Percentiles rank a stretch among this genome's conserved stretches.
phyloP scores from a whole-genome alignment of 2,113 vertebrate species.

The Saccopteryx leptura region DNA sequence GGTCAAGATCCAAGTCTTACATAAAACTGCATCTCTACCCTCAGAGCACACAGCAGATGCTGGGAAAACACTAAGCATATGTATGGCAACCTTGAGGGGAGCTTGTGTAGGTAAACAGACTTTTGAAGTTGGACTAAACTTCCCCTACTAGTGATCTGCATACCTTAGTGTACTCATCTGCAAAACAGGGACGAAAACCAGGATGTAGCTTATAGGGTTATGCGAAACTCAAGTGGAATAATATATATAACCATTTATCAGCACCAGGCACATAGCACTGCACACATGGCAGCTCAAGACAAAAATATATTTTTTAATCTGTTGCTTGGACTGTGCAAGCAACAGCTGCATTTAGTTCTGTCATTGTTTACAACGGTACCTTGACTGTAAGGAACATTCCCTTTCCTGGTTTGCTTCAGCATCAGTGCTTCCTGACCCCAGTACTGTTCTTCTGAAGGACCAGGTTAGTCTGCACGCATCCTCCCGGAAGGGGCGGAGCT shows the following conservation, averaged over 20 bases:
- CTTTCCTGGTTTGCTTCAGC: not conserved
- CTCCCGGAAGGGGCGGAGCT: not conserved
- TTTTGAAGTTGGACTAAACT: not conserved
- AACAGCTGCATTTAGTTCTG: not conserved
- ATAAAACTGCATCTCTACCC: constrained; percentile 1
- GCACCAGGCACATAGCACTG: not conserved
- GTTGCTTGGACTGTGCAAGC: not conserved
- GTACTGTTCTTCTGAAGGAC: not conserved
- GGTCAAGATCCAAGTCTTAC: constrained; percentile 21
- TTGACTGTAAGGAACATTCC: not conserved
- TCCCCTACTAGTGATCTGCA: not conserved
- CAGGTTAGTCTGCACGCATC: not conserved
- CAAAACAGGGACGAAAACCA: not conserved
- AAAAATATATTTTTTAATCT: not conserved
- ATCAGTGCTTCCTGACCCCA: not conserved
- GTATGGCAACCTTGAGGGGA: not conserved
- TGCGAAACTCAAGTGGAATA: not conserved
- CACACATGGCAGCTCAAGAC: not conserved
- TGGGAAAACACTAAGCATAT: not conserved
- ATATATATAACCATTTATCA: not conserved
- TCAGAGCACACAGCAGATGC: not conserved
- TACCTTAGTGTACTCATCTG: not conserved
- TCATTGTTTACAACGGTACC: not conserved
- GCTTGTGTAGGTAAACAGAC: not conserved
- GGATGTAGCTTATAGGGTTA: not conserved